A percentile compares a stretch with the other conserved stretches of the same genome.
phyloP scores from a whole-genome alignment of 2,113 vertebrate genomes.

The Leptobrachium ailaonicum region DNA sequence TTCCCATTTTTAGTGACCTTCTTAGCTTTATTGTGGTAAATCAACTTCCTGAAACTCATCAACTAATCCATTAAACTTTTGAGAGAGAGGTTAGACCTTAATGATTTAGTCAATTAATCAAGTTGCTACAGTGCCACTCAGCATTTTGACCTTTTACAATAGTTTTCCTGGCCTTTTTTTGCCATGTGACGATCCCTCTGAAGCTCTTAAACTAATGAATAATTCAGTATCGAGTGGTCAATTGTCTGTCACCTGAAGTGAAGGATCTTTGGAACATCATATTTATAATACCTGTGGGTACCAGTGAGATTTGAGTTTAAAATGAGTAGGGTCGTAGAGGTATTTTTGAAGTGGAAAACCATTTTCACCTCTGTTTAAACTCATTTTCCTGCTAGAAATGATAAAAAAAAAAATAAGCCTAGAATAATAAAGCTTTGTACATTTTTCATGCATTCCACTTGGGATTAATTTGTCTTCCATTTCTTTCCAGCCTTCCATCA shows the following conservation, averaged over 20 bases:
- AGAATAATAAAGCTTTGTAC: slow-evolving; percentile 29
- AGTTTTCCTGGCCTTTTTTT: slow-evolving; percentile 59
- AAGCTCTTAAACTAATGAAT: slow-evolving; percentile 53
- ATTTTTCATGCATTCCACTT: slow-evolving; percentile 14
- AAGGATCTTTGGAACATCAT: slow-evolving; percentile 19
- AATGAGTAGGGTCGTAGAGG: slow-evolving; percentile 6
- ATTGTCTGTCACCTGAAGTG: slow-evolving; percentile 33
- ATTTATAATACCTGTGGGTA: slow-evolving; percentile 1
- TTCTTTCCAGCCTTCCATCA: slow-evolving; percentile 40
- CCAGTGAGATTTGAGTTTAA: slow-evolving; percentile 7
- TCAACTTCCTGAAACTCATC: slow-evolving; percentile 56
- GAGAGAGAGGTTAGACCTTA: slow-evolving; percentile 57
- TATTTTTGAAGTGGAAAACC: slow-evolving; percentile 37
- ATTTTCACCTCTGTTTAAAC: slow-evolving; percentile 34
- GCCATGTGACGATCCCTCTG: slow-evolving; percentile 53
- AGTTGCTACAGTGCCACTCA: slow-evolving; percentile 39
- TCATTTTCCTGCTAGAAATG: slow-evolving; percentile 43
- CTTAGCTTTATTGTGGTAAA: slow-evolving; percentile 36
- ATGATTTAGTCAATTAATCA: slow-evolving; percentile 64
- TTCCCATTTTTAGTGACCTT: slow-evolving; percentile 47
- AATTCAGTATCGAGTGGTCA: slow-evolving; percentile 52
- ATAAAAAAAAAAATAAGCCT: slow-evolving; percentile 25
- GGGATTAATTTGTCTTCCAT: slow-evolving; percentile 46
- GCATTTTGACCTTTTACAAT: slow-evolving; percentile 47
- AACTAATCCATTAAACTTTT: slow-evolving; percentile 60